These are phyloP conservation scores for Tetramorium bicarinatum DNA, from an alignment of 2,888 invertebrate genomes.

Conservation along the genomic window DNA sequence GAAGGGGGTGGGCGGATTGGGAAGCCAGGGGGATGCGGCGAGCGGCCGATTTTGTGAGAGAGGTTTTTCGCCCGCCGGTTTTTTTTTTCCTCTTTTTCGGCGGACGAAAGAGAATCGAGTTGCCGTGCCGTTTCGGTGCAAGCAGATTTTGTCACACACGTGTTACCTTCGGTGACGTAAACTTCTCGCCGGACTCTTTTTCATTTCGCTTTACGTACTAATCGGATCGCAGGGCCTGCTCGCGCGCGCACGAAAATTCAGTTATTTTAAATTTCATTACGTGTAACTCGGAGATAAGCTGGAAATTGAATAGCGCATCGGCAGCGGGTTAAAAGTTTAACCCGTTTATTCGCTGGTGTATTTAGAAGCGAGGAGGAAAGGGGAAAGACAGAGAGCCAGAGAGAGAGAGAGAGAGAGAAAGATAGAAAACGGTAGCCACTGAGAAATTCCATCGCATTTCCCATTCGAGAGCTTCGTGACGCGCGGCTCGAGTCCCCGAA, in stretches of 20 bases:
- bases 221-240: conserved; percentile 44
- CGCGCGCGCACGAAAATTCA: conserved; percentile 56
- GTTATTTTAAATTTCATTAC: conserved; percentile 55
- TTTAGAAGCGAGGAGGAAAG: neutral
- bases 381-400: conserved; percentile 10
- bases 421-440: conserved; percentile 49
- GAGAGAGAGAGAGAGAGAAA: conserved; percentile 33
- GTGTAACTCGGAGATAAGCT: conserved; percentile 50
- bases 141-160: conserved; percentile 56
- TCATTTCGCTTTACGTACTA: conserved; percentile 50
- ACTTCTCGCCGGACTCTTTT: conserved; percentile 43
- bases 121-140: conserved; percentile 46
- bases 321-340: conserved; percentile 64
- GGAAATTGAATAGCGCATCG: conserved; percentile 70
- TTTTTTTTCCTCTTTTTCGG: neutral
- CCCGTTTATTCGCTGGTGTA: conserved; percentile 51
- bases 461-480: conserved; percentile 56
- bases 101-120: conserved; percentile 47
- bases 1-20: conserved; percentile 30
- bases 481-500: conserved; percentile 40
- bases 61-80: conserved; percentile 33
- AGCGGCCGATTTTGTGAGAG: conserved; percentile 42
- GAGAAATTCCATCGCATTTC: conserved; percentile 46
- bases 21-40: conserved; percentile 45
- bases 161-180: conserved; percentile 37